These are phyloP conservation scores for Brachycybe producta DNA, from an alignment of 2,888 invertebrate species.

Conservation along the genomic window DNA sequence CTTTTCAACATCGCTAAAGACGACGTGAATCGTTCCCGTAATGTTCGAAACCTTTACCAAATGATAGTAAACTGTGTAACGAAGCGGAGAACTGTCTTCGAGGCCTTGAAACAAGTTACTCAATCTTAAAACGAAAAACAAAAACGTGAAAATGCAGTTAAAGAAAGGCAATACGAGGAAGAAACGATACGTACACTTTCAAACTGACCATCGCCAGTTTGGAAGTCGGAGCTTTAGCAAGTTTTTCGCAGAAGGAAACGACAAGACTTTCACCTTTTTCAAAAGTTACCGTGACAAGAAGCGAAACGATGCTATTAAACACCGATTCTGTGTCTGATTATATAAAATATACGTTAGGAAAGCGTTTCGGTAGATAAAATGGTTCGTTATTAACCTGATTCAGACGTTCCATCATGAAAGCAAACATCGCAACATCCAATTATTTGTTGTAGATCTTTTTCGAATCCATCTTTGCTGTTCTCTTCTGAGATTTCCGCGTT, in stretches of 20 bases:
- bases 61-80: conserved; percentile 86
- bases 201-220: conserved; percentile 67
- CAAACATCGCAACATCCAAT: conserved; percentile 86
- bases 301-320: conserved; percentile 89
- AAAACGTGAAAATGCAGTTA: conserved; percentile 4
- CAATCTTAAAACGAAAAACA: conserved; percentile 44
- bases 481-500: conserved; percentile 92
- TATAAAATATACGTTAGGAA: neutral
- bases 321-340: conserved; percentile 71
- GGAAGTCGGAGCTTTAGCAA: conserved; percentile 70
- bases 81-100: conserved; percentile 64
- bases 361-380: neutral
- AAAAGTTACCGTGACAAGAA: conserved; percentile 73
- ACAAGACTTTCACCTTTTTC: conserved; percentile 81
- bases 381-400: conserved; percentile 16
- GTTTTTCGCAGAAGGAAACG: conserved; percentile 78
- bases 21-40: conserved; percentile 69
- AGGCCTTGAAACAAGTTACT: conserved; percentile 87
- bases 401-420: conserved; percentile 48
- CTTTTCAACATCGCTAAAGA: conserved; percentile 71
- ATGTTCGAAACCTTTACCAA: conserved; percentile 78
- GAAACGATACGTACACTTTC: conserved; percentile 56
- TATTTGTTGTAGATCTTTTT: conserved; percentile 86
- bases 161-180: neutral
- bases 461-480: conserved; percentile 68